phyloP scores from a whole-genome alignment of 1,140 invertebrate species.

The Lepidurus arcticus region DNA sequence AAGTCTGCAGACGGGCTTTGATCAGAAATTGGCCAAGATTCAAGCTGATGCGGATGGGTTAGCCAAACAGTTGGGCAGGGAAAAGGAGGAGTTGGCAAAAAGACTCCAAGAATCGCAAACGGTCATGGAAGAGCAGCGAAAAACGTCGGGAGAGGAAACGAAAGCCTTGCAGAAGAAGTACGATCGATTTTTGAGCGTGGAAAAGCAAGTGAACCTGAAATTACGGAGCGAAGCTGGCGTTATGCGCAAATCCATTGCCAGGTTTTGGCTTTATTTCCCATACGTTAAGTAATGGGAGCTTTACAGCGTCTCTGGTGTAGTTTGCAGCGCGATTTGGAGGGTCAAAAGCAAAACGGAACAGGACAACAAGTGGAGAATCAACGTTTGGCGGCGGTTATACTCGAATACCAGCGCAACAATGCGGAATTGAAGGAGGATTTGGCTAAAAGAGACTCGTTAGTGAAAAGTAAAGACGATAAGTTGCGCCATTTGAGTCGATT shows the following conservation, averaged over 20 bases:
- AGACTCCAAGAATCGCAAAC: slow-evolving; percentile 15
- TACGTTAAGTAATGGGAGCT: too few species aligned
- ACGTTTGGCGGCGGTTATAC: neutral
- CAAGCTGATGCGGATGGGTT: neutral
- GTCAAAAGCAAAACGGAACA: neutral
- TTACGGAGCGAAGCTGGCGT: slow-evolving; percentile 29
- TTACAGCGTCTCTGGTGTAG: neutral
- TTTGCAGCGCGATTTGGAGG: slow-evolving; percentile 30
- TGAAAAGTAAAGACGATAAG: slow-evolving; percentile 7
- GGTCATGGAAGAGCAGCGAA: neutral
- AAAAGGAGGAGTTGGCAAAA: slow-evolving; percentile 16
- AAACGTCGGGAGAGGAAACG: slow-evolving; percentile 26
- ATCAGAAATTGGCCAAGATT: neutral
- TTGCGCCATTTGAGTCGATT: neutral
- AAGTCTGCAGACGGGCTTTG: neutral
- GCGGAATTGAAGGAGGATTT: neutral
- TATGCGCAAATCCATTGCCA: slow-evolving; percentile 29
- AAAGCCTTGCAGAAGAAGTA: slow-evolving; percentile 26
- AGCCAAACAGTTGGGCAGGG: neutral
- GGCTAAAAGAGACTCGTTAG: slow-evolving; percentile 8
- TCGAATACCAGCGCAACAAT: neutral
- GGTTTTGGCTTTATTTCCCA: neutral
- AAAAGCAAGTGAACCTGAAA: slow-evolving; percentile 32
- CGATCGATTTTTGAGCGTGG: slow-evolving; percentile 23
- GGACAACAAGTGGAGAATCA: slow-evolving; percentile 24